phyloP scores from a whole-genome alignment of 2,113 vertebrate genomes.

The Phyllostomus discolor region DNA sequence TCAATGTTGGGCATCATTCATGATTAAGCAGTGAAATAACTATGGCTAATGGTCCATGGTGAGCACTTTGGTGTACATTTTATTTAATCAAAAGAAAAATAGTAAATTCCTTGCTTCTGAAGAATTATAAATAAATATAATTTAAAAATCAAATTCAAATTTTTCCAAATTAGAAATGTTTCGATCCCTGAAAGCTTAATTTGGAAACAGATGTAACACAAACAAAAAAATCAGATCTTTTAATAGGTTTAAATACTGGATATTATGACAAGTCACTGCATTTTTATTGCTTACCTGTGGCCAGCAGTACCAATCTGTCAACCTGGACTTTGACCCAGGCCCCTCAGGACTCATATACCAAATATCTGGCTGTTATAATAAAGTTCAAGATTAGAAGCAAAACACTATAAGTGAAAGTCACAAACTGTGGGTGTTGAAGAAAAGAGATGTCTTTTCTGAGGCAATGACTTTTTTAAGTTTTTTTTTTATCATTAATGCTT shows the following conservation, averaged over 20 bases:
- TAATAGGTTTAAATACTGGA: not conserved
- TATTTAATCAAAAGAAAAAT: not conserved
- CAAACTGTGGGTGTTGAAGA: not conserved
- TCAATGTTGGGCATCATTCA: not conserved
- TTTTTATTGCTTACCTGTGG: constrained; percentile 16
- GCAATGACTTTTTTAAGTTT: not conserved
- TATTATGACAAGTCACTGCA: constrained; percentile 39
- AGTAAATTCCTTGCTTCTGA: not conserved
- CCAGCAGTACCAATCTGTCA: not conserved
- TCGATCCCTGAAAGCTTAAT: not conserved
- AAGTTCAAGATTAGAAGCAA: constrained; percentile 31
- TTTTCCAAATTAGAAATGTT: not conserved
- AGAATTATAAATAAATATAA: not conserved
- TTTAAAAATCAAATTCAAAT: constrained; percentile 33
- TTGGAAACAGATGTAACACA: constrained; percentile 40
- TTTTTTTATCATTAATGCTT: not conserved
- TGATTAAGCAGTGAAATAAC: not conserved
- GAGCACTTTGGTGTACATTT: not conserved
- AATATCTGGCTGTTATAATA: not conserved
- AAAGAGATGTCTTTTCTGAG: constrained; percentile 16
- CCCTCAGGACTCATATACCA: not conserved
- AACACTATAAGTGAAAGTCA: not conserved
- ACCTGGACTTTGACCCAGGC: constrained; percentile 37
- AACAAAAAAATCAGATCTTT: constrained; percentile 47
- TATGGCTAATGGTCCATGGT: not conserved